Evolutionary conservation across 2,888 invertebrate genomes (phyloP).

Genomic region (Andrena dorsata): DNA sequence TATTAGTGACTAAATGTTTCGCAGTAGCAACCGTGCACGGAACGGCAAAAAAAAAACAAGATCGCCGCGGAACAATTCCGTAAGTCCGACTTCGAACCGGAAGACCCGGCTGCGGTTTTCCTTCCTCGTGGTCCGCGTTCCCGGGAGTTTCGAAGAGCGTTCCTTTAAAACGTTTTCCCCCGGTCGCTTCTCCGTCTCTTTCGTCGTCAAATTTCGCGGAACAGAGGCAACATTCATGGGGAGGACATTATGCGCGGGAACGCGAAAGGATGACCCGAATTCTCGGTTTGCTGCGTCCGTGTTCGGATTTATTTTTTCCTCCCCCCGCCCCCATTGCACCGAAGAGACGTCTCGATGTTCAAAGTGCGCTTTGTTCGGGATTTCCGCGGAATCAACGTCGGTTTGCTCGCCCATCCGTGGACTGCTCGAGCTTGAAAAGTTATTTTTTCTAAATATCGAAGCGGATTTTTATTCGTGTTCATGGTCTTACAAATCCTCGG

Average conservation of each 20-base stretch:
- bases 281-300: conserved; percentile 57
- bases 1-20: too few relatives aligned
- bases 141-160: conserved; percentile 33
- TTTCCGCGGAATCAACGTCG: conserved; percentile 53
- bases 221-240: conserved; percentile 55
- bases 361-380: conserved; percentile 54
- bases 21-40: background rate
- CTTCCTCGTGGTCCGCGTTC: background rate
- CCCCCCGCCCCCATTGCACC: background rate
- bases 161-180: conserved; percentile 40
- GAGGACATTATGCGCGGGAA: conserved; percentile 46
- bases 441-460: conserved; percentile 56
- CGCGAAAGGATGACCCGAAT: conserved; percentile 62
- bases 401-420: conserved; percentile 45
- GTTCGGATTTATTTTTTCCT: conserved; percentile 50
- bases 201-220: conserved; percentile 53
- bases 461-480: conserved; percentile 51
- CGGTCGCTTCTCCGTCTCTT: conserved; percentile 24
- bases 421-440: conserved; percentile 33
- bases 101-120: conserved; percentile 7
- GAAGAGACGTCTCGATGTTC: conserved; percentile 52
- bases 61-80: background rate
- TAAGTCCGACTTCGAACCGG: conserved; percentile 14
- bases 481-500: conserved; percentile 39
- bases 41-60: background rate